Evolutionary conservation across 2,888 invertebrate genomes (phyloP).

Genomic region (Leptopterna dolabrata): DNA sequence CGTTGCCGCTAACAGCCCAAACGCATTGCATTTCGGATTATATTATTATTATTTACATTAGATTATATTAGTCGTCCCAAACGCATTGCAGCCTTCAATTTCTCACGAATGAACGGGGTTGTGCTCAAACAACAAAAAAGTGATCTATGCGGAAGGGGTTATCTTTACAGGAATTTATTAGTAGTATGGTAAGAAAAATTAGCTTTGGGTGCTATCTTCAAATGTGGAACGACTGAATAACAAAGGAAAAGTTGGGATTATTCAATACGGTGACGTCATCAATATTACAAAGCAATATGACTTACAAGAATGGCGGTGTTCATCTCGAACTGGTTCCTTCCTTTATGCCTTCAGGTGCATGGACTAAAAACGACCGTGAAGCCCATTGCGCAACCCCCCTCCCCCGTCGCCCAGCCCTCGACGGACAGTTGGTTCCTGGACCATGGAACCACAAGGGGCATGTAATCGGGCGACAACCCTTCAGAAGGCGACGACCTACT

Average conservation of each 20-base stretch:
- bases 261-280: constrained; percentile 2
- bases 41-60: too few relatives aligned
- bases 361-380: constrained; percentile 45
- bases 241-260: neutral
- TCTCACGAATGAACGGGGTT: too few relatives aligned
- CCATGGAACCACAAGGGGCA: constrained; percentile 43
- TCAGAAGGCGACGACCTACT: neutral
- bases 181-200: too few relatives aligned
- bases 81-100: too few relatives aligned
- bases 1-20: too few relatives aligned
- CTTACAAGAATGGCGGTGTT: constrained; percentile 20
- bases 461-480: constrained; percentile 34
- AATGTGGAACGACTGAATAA: neutral
- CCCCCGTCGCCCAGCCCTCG: neutral
- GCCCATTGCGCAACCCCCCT: constrained; percentile 26
- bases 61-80: too few relatives aligned
- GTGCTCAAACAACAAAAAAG: too few relatives aligned
- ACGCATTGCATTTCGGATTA: too few relatives aligned
- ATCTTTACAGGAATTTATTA: too few relatives aligned
- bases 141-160: too few relatives aligned
- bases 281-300: neutral
- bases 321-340: constrained; percentile 25
- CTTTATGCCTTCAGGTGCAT: constrained; percentile 11
- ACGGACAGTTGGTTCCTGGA: constrained; percentile 16
- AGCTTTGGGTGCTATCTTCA: too few relatives aligned